phyloP scores from a whole-genome alignment of 35 echinoderm and acorn worm species.

The Diadema setosum region DNA sequence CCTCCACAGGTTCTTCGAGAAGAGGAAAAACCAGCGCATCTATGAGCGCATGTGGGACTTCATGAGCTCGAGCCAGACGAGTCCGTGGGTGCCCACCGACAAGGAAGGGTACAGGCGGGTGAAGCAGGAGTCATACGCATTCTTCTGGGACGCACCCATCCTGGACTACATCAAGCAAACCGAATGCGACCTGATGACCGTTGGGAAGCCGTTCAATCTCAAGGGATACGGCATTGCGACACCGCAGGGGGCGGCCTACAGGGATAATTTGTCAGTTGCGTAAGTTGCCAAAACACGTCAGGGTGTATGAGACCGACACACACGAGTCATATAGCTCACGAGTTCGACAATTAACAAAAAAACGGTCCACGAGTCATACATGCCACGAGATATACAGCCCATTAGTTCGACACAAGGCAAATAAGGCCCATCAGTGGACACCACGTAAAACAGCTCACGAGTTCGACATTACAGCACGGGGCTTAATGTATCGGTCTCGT shows the following conservation, averaged over 20 bases:
- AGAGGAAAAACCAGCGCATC: constrained; percentile 62
- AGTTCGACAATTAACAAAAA: no score
- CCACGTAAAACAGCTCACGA: no score
- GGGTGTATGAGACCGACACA: no score
- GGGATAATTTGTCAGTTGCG: constrained; percentile 91
- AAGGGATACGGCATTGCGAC: constrained; percentile 98
- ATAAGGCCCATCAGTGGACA: no score
- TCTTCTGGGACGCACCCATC: constrained; percentile 98
- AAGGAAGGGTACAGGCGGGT: constrained; percentile 73
- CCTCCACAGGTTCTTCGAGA: constrained; percentile 75
- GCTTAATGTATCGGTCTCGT: no score
- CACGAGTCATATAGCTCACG: no score
- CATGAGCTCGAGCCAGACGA: constrained; percentile 37
- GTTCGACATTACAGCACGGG: no score
- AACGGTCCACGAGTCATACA: no score
- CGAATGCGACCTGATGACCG: constrained; percentile 98
- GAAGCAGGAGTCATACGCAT: constrained; percentile 75
- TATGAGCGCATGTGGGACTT: constrained; percentile 84
- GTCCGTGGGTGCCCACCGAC: constrained; percentile 70
- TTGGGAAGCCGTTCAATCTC: constrained; percentile 94
- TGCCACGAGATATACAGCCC: no score
- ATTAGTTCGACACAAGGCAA: no score
- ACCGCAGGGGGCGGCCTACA: constrained; percentile 70
- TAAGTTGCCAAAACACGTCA: no score
- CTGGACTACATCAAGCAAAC: constrained; percentile 97